Evolutionary conservation across 1,140 invertebrate species (phyloP), one percentile per base, ranked within the genome.

Genomic region (Drosophila pandora): DNA sequence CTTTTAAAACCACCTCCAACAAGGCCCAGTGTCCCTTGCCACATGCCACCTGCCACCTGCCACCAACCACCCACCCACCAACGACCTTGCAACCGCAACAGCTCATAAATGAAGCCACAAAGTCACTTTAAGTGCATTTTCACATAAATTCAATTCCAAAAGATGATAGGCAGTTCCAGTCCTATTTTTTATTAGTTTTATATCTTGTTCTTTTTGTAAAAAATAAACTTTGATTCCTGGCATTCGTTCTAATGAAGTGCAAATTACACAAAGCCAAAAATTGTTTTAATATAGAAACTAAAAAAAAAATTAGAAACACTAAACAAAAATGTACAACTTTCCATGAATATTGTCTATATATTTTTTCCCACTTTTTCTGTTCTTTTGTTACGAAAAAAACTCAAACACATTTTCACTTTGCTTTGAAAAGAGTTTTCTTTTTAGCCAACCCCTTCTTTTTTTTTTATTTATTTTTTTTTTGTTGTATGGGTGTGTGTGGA

Each of bases 251-350:
- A 78, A 84, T 84, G 74, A 81, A 85, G 81, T 82, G 78, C 78
- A 85, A 85, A 85, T 87, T 85, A 87, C 83, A 85, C 82, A 85
- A 85, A 87, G 81, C 78, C 68, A 81, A 75, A 80, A 75, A 80
- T 72, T 75, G 80, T 59, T 68, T 74, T 58, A 74, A 74, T 17
- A 17, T 17, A 17, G 17, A 17, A 17, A 17, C 17, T 17, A 34
- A 58, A 61, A 61, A 83, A 28, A 4, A 4, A 28, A n/a, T n/a
- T 6, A 28, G 25, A 28, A 28, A 62, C 39, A 52, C 53, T 59
- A 71, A 78, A 63, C 68, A 67, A 76, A 84, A 84, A 53, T 53
- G 34, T 12, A 39, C 67, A 61, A 71, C 49, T 74, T 65, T 32
- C 54, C 71, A 74, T 74, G 53, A 60, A 74, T 74, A 74, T 74